Base-by-base conservation (phyloP, 2,113 vertebrate genomes). In the Oplegnathus fasciatus region DNA sequence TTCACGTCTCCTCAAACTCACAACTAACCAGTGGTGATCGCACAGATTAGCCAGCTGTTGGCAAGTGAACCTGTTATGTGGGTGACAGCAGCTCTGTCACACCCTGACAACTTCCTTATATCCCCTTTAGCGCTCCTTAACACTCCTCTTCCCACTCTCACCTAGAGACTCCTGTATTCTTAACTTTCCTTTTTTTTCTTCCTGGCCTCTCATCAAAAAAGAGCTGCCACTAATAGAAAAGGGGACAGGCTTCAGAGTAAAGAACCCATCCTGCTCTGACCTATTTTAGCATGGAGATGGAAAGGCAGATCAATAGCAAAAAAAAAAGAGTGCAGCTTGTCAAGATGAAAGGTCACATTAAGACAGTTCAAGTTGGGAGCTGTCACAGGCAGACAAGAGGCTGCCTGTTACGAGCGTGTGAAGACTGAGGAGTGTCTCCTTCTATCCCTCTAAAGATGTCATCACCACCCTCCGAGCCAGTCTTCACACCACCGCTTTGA, bases 271-370 rank as follows among this genome's bases (percentile, higher is more conserved):
- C 26, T 6, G 8, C 28, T 76, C 37, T 67, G 77, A 84, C 70
- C 54, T 60, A 64, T 50, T 69, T 73, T 17, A 40, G 60, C 2
- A 10, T 34, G 30, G 54, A 54, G 74, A 89, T 69, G 71, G 70
- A 80, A 57, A 52, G 37, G 28, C 32, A 64, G 77, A 86, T 92
- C 77, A 62, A 79, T 54, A 48, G 66, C 18, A 26, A n/a, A 68
- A 62, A 37, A 37, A 37, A 52, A 50, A 40, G 15, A 73, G 52
- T 75, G 26, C 40, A 5, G 55, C 64, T 71, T 46, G 61, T 79
- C 32, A 64, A 55, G 79, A 88, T 83, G 46, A 88, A 87, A 91
- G 84, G 86, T 85, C 87, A 78, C 42, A 75, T 62, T 52, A 79
- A 52, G 76, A 75, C 64, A 57, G 60, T 55, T 84, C 28, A 55